A percentile compares a stretch with the other conserved stretches of the same genome.
phyloP scores from a whole-genome alignment of 1,140 invertebrate genomes.

The Lasioglossum albipes region DNA sequence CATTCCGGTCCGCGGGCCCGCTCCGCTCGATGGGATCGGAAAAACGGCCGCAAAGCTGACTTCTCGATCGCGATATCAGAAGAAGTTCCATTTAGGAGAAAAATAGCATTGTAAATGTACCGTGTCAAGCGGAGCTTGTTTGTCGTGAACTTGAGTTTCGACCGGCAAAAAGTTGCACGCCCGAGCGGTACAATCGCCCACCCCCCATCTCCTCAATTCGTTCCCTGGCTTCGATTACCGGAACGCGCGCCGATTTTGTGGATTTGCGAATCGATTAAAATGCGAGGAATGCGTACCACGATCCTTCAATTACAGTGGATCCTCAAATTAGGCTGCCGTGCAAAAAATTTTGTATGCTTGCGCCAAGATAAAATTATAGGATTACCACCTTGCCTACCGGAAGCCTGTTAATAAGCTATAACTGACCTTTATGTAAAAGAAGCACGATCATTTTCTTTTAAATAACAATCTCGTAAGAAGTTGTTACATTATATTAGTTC shows the following conservation, averaged over 20 bases:
- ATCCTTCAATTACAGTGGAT: background rate
- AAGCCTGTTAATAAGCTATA: too few relatives aligned
- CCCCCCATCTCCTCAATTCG: background rate
- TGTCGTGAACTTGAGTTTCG: conserved; percentile 50
- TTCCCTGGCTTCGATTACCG: background rate
- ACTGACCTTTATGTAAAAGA: too few relatives aligned
- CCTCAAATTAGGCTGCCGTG: too few relatives aligned
- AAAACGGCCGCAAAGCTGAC: conserved; percentile 53
- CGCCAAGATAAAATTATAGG: too few relatives aligned
- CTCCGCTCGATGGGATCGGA: conserved; percentile 50
- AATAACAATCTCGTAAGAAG: too few relatives aligned
- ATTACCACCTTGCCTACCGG: too few relatives aligned
- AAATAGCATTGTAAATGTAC: conserved; percentile 58
- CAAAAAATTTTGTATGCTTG: too few relatives aligned
- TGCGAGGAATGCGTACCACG: background rate
- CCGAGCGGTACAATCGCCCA: background rate
- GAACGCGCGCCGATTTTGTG: background rate
- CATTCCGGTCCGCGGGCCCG: conserved; percentile 53
- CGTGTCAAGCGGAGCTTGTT: conserved; percentile 39
- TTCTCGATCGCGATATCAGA: conserved; percentile 59
- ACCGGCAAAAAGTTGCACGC: conserved; percentile 23
- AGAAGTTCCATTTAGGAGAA: conserved; percentile 60
- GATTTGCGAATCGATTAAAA: conserved; percentile 5
- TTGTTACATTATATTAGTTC: too few relatives aligned
- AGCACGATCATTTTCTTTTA: too few relatives aligned